Conservation (phyloP, 1,140 invertebrate genomes). For the Cyrtorhinus lividipennis region DNA sequence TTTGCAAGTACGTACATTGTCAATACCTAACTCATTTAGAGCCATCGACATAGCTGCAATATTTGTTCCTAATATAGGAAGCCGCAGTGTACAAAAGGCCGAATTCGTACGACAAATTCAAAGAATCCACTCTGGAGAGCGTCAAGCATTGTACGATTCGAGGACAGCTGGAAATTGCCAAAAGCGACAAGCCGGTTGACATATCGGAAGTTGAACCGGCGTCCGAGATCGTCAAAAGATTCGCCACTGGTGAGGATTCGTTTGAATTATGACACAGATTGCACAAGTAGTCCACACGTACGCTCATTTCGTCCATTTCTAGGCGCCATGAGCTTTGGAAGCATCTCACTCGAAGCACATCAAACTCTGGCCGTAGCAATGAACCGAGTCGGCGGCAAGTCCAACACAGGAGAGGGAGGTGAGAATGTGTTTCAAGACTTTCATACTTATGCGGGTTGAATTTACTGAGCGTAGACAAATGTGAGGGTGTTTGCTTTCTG, state of each 20-base stretch:
- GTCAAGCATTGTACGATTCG: conserved; percentile 75
- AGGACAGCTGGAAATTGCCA: conserved; percentile 78
- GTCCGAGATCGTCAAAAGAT: conserved; percentile 89
- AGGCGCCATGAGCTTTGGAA: conserved; percentile 88
- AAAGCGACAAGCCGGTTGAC: conserved; percentile 57
- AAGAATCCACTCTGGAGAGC: conserved; percentile 75
- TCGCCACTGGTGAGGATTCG: conserved; percentile 39
- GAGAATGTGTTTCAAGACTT: no score
- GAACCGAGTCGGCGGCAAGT: conserved; percentile 69
- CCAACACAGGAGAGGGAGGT: conserved; percentile 62
- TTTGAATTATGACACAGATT: no score
- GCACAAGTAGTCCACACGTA: not conserved
- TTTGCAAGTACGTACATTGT: conserved; percentile 46
- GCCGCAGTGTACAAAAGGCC: conserved; percentile 68
- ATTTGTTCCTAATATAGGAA: conserved; percentile 41
- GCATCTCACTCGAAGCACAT: conserved; percentile 87
- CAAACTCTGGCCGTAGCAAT: conserved; percentile 89
- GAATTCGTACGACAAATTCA: conserved; percentile 75
- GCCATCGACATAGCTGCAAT: not conserved
- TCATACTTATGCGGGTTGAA: no score
- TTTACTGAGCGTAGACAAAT: not conserved
- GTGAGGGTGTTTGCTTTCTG: no score
- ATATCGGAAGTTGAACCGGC: conserved; percentile 84
- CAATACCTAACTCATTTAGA: not conserved
- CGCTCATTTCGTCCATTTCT: conserved; percentile 16